Percentiles rank a stretch among this genome's conserved stretches.
Evolutionary conservation across 2,888 invertebrate genomes (phyloP).

Genomic region (Cryptosula pallasiana): DNA sequence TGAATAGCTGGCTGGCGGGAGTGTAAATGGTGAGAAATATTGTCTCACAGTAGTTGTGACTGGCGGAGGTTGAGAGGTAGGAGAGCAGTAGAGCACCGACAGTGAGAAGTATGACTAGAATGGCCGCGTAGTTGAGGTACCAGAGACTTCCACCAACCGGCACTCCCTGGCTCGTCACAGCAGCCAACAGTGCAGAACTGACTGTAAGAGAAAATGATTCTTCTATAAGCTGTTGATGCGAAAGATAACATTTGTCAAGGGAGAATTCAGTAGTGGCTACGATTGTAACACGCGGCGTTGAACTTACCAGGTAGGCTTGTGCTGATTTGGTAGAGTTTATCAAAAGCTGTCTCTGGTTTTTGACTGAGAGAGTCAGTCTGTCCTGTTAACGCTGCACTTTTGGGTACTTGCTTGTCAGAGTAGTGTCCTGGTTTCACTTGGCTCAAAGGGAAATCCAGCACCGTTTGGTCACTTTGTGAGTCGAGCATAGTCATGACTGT

Average conservation of each 20-base stretch:
- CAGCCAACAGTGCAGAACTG: conserved; percentile 17
- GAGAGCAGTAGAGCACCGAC: conserved; percentile 22
- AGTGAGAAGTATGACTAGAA: conserved; percentile 24
- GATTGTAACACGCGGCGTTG: neutral
- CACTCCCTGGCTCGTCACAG: neutral
- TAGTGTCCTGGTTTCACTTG: neutral
- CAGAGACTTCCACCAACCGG: conserved; percentile 6
- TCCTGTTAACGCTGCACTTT: neutral
- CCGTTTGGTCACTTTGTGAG: neutral
- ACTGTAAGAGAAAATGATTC: no score
- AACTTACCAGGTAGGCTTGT: conserved; percentile 16
- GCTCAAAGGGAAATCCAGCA: neutral
- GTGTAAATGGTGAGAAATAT: conserved; percentile 25
- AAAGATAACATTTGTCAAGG: no score
- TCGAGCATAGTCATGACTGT: neutral
- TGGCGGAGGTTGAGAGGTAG: conserved; percentile 24
- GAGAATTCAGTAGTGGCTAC: no score
- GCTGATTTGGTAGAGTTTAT: neutral
- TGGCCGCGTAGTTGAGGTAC: conserved; percentile 19
- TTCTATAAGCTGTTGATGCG: no score
- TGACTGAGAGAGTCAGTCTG: neutral
- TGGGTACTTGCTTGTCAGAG: conserved; percentile 3
- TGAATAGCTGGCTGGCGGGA: conserved; percentile 18
- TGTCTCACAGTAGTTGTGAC: conserved; percentile 24
- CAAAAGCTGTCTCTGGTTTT: neutral